Evolutionary conservation across 2,888 invertebrate genomes (phyloP), one percentile per base, ranked within the genome.

Genomic region (Perizoma flavofasciatum): DNA sequence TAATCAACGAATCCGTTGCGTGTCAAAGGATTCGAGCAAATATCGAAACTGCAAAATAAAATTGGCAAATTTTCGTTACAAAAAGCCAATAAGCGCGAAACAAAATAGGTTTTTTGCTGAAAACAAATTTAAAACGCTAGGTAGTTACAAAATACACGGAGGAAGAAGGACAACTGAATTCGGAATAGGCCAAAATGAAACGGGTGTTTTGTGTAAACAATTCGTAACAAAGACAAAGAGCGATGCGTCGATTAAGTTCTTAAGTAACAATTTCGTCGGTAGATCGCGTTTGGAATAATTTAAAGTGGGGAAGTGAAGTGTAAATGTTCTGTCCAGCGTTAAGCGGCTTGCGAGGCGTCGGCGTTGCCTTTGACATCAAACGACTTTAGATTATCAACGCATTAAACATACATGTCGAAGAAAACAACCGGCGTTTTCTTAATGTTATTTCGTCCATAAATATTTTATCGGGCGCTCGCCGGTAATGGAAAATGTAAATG

Each of bases 371-470:
- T 79, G 78, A 88, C 85, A 88, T 89, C 88, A 90, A 90, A 88
- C 81, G 83, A 83, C 79, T 80, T 67, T 59, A 79, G 82, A 85
- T 82, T 83, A 81, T 75, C 75, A 78, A 78, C 78, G 78, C 86
- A 88, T 88, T 87, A 88, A 88, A 88, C 88, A 88, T 85, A 88
- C 85, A 86, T 83, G 81, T 70, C 67, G 74, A 73, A 78, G 81
- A 79, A 79, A 82, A 80, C 81, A 82, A 83, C 77, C 78, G 75
- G 65, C 77, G 81, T 80, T 86, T 83, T 84, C 85, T 86, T 87
- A 88, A 89, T 85, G 85, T 83, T 84, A 82, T 88, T 86, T 85
- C 73, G 73, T 74, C 77, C 78, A 87, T 88, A 85, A 88, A 90
- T 90, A 88, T 89, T 89, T 85, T 77, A 89, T 85, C 69, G 74